Base-by-base conservation (phyloP, 2,888 invertebrate genomes). In the Danaus chrysippus region DNA sequence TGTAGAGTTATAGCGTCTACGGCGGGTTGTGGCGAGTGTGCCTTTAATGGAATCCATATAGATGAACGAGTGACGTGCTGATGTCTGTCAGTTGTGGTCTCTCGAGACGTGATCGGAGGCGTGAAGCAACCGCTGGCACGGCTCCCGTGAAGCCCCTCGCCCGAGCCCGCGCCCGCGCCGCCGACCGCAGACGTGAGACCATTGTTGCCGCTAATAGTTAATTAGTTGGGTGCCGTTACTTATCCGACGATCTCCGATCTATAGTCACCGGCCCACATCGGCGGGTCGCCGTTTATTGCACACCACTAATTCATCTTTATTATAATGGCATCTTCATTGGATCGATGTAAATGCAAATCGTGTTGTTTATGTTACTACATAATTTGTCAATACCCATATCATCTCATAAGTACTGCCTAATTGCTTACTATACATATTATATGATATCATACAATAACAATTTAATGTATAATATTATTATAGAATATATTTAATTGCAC, bases 141-240 rank as follows among this genome's bases (percentile, higher is more conserved):
- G 58, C 42, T 42, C 59, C 57, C 44, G 54, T 53, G 67, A 71
- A 76, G 82, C 85, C 87, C 49, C 49, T 13, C 49, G 57, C 57
- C 19, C 23, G 23, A 34, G 12, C 17, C 46, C 23, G 41, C 53
- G 46, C 52, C 34, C 13, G 46, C 41, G 49, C 58, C 41, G 52
- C 58, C 13, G 59, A 23, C 56, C 53, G 67, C 71, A 76, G 82
- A 86, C 87, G 87, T 87, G 86, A 77, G 82, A 79, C 86, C 80
- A 87, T 89, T 89, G 88, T 89, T 84, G 85, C 76, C 80, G 81
- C 75, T 87, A 86, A 88, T 87, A 87, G 86, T 82, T 88, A 88
- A 89, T 90, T 89, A 90, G 88, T 80, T 82, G 76, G 81, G 73
- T 87, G 81, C 88, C 88, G 89, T 90, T 89, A 89, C 72, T 74